Conservation (phyloP, 2,113 vertebrate genomes). For the Ctenomys sociabilis region DNA sequence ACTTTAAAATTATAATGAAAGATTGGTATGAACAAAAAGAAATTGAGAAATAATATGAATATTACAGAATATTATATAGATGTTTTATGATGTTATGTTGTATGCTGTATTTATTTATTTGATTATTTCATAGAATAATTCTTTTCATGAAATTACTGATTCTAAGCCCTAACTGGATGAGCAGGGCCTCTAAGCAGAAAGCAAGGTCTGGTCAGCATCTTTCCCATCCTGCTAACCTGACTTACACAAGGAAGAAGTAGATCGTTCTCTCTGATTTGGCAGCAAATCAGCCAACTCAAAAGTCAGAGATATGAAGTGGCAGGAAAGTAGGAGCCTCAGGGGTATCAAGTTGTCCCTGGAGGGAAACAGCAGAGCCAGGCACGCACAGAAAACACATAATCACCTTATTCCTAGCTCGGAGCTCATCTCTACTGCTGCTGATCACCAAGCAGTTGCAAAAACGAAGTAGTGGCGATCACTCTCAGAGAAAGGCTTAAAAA, state of each 20-base stretch:
- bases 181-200: not conserved
- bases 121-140: not conserved
- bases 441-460: slow-evolving; percentile 58
- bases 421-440: slow-evolving; percentile 34
- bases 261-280: not conserved
- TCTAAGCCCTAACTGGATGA: not conserved
- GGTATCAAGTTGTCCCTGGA: slow-evolving; percentile 55
- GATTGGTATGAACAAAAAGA: not conserved
- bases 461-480: slow-evolving; percentile 57
- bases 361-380: not conserved
- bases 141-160: not conserved
- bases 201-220: not conserved
- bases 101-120: not conserved
- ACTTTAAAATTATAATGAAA: not conserved
- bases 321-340: not conserved
- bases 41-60: slow-evolving; percentile 17
- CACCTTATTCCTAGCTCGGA: slow-evolving; percentile 60
- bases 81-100: not conserved
- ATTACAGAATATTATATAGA: not conserved
- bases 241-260: not conserved
- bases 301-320: not conserved
- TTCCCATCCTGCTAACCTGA: not conserved
- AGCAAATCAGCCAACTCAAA: slow-evolving; percentile 56
- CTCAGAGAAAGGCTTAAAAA: slow-evolving; percentile 54
- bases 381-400: slow-evolving; percentile 52